A percentile compares a stretch with the other conserved stretches of the same genome.
These are phyloP conservation scores for Dermochelys coriacea DNA, from an alignment of 2,797 vertebrate genomes.

Conservation along the genomic window DNA sequence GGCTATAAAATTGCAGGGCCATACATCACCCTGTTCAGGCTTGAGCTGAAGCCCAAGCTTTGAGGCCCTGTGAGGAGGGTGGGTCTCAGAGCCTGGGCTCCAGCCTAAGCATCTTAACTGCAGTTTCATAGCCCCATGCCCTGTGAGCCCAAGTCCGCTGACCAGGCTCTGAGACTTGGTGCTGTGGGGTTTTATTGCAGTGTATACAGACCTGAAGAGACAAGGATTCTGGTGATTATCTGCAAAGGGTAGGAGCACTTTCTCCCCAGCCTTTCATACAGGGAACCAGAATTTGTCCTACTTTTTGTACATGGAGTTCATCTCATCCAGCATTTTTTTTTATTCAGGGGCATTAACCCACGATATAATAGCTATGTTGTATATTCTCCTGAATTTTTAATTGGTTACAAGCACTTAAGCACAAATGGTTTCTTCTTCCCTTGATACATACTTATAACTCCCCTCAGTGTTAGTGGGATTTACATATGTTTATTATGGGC, in stretches of 20 bases:
- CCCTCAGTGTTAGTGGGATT: conserved; percentile 27
- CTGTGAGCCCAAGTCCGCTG: too few species aligned
- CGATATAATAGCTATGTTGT: conserved; percentile 32
- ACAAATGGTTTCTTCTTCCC: conserved; percentile 23
- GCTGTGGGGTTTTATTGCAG: too few species aligned
- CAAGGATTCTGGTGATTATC: background rate
- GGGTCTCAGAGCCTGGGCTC: too few species aligned
- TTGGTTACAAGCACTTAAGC: background rate
- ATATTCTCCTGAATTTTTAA: conserved; percentile 60
- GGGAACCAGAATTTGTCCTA: background rate
- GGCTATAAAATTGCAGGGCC: too few species aligned
- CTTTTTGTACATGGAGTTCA: background rate
- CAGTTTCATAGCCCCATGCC: too few species aligned
- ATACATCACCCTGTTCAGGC: too few species aligned
- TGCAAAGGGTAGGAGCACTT: background rate
- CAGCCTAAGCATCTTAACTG: too few species aligned
- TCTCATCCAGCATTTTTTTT: conserved; percentile 25
- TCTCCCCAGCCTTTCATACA: background rate
- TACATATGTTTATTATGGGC: conserved; percentile 60
- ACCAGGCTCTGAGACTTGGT: too few species aligned
- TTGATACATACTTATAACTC: background rate
- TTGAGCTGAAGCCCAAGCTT: too few species aligned
- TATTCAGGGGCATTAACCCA: conserved; percentile 52
- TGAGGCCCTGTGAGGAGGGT: too few species aligned
- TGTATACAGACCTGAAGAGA: accelerated